Base-by-base conservation (phyloP, 1,140 invertebrate species). In the Mylabris phalerata region DNA sequence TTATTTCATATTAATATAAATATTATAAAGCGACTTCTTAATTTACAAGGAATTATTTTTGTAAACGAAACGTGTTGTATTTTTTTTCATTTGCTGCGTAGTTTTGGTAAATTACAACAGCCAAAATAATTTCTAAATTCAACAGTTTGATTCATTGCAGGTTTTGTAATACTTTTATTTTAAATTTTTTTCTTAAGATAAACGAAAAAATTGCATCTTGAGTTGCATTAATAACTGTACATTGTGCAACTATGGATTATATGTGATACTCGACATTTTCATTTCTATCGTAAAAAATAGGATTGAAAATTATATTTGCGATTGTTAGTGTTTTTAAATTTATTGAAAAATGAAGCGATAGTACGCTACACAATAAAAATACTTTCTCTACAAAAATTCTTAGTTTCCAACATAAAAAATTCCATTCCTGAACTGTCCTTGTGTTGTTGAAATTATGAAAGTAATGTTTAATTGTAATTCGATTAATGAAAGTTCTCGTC, bases 201-300 rank as follows among this genome's bases (percentile, higher is more conserved):
- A 32, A 19, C 19, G 19, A 7, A 32, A 32, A 32, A 32, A 32
- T 7, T 32, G 32, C 19, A 19, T 19, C 19, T 32, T 32, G 7
- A 5, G 32, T 32, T 32, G 40, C 50, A 54, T 63, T 58, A 64
- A 66, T 46, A 60, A 62, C 62, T 43, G 51, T 56, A 59, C 55
- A 13, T 62, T 54, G 44, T 50, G 59, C 60, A 43, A 62, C 56
- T 59, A 49, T 66, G 58, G 54, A 67, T 52, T 67, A 61, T 65
- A 67, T 67, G 63, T 67, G 65, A 65, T 65, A 67, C 59, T 65
- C 62, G 32, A 32, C 60, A 48, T 59, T 62, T 64, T 61, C 54
- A 48, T 61, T 59, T 49, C 32, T 32, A 32, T 5, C 32, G 7
- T 5, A 32, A 32, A 4, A 54, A 49, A 56, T 48, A 48, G 45